Evolutionary conservation across 2,888 invertebrate species (phyloP), one percentile per base, ranked within the genome.

Genomic region (Platycnemis pennipes): DNA sequence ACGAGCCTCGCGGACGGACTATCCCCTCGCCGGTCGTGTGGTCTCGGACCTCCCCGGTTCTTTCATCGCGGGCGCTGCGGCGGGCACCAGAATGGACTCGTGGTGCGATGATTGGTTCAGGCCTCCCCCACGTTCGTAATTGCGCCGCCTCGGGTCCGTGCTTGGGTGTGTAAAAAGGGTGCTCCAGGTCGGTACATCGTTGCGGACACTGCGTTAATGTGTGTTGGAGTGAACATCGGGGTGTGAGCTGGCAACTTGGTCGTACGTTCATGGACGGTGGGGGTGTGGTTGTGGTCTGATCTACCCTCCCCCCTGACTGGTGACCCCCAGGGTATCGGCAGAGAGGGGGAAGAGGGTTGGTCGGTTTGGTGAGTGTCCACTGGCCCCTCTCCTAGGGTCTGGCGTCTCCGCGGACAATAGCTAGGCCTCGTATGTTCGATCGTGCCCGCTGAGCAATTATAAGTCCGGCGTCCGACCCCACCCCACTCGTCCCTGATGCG

Each of bases 171-270:
- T 31, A 77, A 77, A 77, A 77, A 31, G 31, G 37, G 7, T 31
- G 37, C 31, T 26, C 63, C 69, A 2, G 69, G 69, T 77, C 31
- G n/a, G 31, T 77, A 31, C 69, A 77, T 31, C 5, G 37, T 31
- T 77, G 69, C 69, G 69, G 69, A 77, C 69, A 77, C 69, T 31
- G 31, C 69, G 69, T 77, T 77, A 77, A 77, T 77, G 69, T 77
- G 69, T 77, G 11, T 31, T 22, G 37, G 31, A 26, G 5, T 5
- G 63, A 63, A 2, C 63, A 63, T 63, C 53, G 63, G 63, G 26
- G 63, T 5, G 63, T 0, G 63, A 26, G 63, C 22, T 63, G 63
- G 26, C 26, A 26, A 16, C 5, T 26, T 26, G 26, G 7, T 77
- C 31, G 69, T 31, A 77, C 31, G 69, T 31, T 77, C 69, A 77